Evolutionary conservation across 2,888 invertebrate genomes (phyloP), one percentile per base, ranked within the genome.

Genomic region (Caenorhabditis macrosperma): DNA sequence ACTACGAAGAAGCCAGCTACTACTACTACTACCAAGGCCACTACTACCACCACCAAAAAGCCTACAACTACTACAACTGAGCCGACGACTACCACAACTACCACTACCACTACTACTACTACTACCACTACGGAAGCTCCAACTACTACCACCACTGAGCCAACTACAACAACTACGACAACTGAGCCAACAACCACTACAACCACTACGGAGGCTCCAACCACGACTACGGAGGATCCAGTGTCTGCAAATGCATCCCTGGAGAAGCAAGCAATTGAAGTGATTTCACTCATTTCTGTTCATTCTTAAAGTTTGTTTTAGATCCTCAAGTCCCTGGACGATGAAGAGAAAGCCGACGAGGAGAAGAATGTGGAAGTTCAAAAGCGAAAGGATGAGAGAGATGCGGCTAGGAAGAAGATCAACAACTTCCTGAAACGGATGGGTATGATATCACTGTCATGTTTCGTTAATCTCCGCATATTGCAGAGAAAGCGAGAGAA

Each of bases 341-440:
- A 46, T 4, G 79, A 83, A 24, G 81, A 83, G 46, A 61, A 76
- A 41, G 63, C 15, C 20, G 82, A 82, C 17, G 63, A 72, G 10
- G 71, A 72, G 54, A 71, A 79, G 41, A 66, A 82, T 35, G 75
- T 67, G 3, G 78, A 68, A 24, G 69, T 66, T 20, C 64, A 82
- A 54, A 76, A 76, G 52, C 54, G 80, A 12, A 71, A 80, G 30
- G 66, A 72, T 26, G 81, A 81, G 33, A 33, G 81, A 68, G 50
- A 72, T 17, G 77, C 69, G 26, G 74, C 81, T 1, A 60, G 81
- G 48, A 55, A 28, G 28, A 71, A 68, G 33, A 81, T 81, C 28
- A 67, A 77, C 57, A 72, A 74, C 28, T 81, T 81, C 28, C 28
- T 81, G 30, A 67, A 77, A 44, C 66, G 55, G 57, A 81, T 81